phyloP scores from a whole-genome alignment of 1,140 invertebrate species.

The Drosophila paulistorum region DNA sequence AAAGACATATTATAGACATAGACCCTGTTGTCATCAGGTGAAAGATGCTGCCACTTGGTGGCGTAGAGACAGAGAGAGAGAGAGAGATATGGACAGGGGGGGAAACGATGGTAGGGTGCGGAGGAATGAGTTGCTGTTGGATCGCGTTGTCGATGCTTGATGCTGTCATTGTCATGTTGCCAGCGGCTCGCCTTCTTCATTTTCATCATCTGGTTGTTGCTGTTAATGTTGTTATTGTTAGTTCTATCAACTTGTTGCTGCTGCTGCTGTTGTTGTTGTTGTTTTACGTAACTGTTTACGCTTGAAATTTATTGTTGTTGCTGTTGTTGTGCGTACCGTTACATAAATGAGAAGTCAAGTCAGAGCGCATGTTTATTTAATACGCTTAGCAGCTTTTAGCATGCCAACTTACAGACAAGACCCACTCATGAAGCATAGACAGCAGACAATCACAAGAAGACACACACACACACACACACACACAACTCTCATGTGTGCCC shows the following conservation, averaged over 20 bases:
- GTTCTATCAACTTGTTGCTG: conserved; percentile 21
- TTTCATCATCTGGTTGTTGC: conserved; percentile 1
- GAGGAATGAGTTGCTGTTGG: conserved; percentile 4
- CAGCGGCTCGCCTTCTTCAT: conserved; percentile 6
- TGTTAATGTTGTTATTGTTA: conserved; percentile 15
- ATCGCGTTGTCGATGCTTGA: conserved; percentile 19
- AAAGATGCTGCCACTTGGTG: conserved; percentile 43
- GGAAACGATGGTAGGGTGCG: background rate
- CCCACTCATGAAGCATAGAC: conserved; percentile 4
- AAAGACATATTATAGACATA: background rate
- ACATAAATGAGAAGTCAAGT: conserved; percentile 63
- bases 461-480: conserved; percentile 7
- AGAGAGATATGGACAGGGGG: background rate
- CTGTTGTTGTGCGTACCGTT: conserved; percentile 62
- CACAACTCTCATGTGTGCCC: background rate
- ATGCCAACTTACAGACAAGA: conserved; percentile 54
- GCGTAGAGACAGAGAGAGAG: no score
- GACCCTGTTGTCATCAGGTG: conserved; percentile 43
- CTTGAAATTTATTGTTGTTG: conserved; percentile 75
- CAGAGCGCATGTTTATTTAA: conserved; percentile 73
- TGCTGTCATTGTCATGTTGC: conserved; percentile 44
- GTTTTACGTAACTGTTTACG: conserved; percentile 77
- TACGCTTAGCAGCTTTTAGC: conserved; percentile 74
- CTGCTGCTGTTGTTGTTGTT: conserved; percentile 41
- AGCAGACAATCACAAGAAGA: conserved; percentile 1